Evolutionary conservation across 2,797 vertebrate species (phyloP).

Genomic region (Echeneis naucrates): DNA sequence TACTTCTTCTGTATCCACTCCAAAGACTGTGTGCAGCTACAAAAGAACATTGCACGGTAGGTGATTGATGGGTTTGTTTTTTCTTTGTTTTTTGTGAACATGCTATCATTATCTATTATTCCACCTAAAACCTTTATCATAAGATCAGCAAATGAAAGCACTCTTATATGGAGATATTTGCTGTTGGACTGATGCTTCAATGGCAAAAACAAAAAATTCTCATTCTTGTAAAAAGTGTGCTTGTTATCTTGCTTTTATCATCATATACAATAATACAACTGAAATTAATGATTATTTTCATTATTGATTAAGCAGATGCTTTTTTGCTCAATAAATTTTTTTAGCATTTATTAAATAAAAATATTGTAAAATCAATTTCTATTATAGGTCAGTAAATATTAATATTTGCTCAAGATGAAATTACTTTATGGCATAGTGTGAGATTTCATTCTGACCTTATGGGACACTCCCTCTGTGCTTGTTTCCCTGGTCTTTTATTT

Average conservation of each 20-base stretch:
- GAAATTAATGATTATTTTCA: neutral
- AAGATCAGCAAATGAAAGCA: neutral
- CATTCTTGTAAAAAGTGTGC: neutral
- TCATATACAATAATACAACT: neutral
- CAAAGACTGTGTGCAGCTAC: conserved; percentile 92
- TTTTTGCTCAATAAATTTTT: neutral
- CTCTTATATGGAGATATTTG: neutral
- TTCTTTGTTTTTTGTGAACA: neutral
- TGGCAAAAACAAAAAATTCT: neutral
- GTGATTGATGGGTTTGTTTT: conserved; percentile 26
- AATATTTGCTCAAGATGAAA: neutral
- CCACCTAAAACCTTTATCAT: neutral
- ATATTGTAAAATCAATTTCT: neutral
- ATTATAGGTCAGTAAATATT: neutral
- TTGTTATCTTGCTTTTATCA: neutral
- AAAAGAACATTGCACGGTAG: conserved; percentile 90
- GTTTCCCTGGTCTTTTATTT: neutral
- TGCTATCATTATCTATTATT: no score
- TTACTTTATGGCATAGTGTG: neutral
- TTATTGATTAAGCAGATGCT: neutral
- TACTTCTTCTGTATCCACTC: conserved; percentile 94
- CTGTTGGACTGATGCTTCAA: neutral
- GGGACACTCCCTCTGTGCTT: neutral
- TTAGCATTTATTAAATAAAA: neutral
- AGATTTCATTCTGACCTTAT: neutral